Conservation (phyloP, 2,113 vertebrate species). For the Misgurnus mizolepis region DNA sequence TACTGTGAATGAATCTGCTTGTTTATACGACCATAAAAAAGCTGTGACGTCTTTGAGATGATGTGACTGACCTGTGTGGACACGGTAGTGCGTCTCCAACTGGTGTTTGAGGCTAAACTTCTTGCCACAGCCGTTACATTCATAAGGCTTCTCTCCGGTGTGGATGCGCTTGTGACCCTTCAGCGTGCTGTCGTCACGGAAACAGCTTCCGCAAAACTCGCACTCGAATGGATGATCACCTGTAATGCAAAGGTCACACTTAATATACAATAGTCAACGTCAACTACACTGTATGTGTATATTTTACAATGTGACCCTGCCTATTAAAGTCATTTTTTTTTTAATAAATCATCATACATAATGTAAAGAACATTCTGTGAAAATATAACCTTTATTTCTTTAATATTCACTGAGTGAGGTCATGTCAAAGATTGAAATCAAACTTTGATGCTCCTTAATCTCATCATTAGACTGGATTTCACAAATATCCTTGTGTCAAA, state of each 20-base stretch:
- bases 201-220: slow-evolving; percentile 98
- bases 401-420: too few species aligned
- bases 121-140: slow-evolving; percentile 96
- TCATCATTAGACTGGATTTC: too few species aligned
- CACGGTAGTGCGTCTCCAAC: slow-evolving; percentile 97
- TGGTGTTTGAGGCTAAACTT: slow-evolving; percentile 99
- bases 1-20: neutral
- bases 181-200: slow-evolving; percentile 95
- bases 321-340: too few species aligned
- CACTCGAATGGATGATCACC: slow-evolving; percentile 97
- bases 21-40: too few species aligned
- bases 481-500: too few species aligned
- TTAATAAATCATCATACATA: too few species aligned
- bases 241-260: slow-evolving; percentile 58
- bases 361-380: too few species aligned
- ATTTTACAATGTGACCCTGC: too few species aligned
- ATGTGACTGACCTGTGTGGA: slow-evolving; percentile 88
- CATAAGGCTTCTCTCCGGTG: slow-evolving; percentile 92
- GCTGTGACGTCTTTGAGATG: neutral
- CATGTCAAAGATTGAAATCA: too few species aligned
- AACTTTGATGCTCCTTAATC: too few species aligned
- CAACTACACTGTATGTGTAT: too few species aligned
- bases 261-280: neutral
- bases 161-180: slow-evolving; percentile 97
- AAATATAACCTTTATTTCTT: too few species aligned